Evolutionary conservation across 2,113 vertebrate genomes (phyloP).

Genomic region (Motacilla tschutschensis): DNA sequence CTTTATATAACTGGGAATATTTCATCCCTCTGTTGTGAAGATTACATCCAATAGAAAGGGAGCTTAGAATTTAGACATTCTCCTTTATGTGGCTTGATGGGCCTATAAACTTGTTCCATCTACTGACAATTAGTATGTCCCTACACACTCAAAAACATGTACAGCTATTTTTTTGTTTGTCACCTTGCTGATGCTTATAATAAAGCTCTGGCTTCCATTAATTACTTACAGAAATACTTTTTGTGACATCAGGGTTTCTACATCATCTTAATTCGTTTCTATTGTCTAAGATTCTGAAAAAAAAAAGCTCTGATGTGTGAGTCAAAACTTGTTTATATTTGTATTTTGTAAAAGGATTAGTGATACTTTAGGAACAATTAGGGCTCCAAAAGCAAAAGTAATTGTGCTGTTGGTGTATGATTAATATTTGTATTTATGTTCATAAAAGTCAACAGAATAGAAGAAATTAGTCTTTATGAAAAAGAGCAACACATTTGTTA

Average conservation of each 20-base stretch:
- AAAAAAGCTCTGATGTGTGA: not conserved
- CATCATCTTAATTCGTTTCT: not conserved
- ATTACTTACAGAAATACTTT: not conserved
- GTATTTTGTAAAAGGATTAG: not conserved
- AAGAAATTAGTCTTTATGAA: not conserved
- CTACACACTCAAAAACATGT: not conserved
- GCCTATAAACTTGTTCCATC: not conserved
- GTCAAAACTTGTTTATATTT: not conserved
- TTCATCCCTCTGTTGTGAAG: not conserved
- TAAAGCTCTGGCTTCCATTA: not conserved
- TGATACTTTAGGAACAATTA: not conserved
- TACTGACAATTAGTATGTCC: not conserved
- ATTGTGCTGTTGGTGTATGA: rapidly evolving
- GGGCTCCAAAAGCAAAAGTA: not conserved
- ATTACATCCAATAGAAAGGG: not conserved
- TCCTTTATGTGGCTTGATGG: not conserved
- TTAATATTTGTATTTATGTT: not conserved
- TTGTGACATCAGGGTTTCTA: not conserved
- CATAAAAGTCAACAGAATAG: not conserved
- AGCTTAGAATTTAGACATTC: not conserved
- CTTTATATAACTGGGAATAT: not conserved
- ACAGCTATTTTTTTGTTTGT: not conserved
- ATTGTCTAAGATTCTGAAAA: not conserved
- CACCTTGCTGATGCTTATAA: not conserved
- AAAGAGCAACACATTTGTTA: not conserved